Percentiles rank a stretch among this genome's conserved stretches.
Evolutionary conservation across 2,888 invertebrate genomes (phyloP).

Genomic region (Zhengitettix transpicula): DNA sequence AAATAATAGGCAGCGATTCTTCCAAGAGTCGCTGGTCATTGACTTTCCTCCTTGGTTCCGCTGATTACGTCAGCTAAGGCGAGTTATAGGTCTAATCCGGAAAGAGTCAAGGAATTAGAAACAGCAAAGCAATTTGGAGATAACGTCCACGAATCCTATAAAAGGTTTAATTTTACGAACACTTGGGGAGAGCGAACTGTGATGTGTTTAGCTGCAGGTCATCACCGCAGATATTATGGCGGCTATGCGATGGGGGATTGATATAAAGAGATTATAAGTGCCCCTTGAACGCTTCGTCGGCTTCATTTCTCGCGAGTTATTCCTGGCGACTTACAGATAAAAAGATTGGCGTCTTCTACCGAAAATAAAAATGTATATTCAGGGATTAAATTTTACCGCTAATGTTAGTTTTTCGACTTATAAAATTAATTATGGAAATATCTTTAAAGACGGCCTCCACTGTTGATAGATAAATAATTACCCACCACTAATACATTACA

Average conservation of each 20-base stretch:
- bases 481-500: too few species aligned
- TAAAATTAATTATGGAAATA: too few species aligned
- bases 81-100: conserved; percentile 11
- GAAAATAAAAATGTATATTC: too few species aligned
- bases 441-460: too few species aligned
- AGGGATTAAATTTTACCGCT: too few species aligned
- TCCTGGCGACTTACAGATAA: too few species aligned
- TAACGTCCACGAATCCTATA: neutral
- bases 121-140: neutral
- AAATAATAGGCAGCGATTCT: conserved; percentile 3
- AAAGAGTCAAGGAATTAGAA: conserved; percentile 1
- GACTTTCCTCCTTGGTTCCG: conserved; percentile 1
- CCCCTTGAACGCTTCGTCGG: neutral
- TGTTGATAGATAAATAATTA: too few species aligned
- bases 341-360: too few species aligned
- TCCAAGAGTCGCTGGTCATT: conserved; percentile 1
- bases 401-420: too few species aligned
- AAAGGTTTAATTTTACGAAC: neutral
- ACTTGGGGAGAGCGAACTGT: neutral
- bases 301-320: too few species aligned
- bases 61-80: conserved; percentile 11
- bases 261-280: neutral
- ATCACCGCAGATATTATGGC: neutral
- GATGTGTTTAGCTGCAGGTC: neutral
- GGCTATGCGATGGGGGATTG: neutral